Conservation (phyloP, 2,797 vertebrate genomes). For the Brachymystax lenok region DNA sequence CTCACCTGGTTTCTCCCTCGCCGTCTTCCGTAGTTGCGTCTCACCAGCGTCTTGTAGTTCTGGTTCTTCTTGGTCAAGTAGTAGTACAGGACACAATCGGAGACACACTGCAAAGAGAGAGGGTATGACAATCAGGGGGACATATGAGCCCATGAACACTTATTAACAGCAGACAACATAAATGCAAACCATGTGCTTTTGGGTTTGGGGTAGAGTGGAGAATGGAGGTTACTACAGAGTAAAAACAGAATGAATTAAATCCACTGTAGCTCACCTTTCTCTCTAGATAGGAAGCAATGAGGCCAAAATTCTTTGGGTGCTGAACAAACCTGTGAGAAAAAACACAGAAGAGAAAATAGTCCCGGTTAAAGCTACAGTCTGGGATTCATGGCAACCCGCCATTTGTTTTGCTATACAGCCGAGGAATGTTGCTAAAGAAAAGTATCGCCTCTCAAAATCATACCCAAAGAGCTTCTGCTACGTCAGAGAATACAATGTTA, state of each 20-base stretch:
- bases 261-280: conserved; percentile 85
- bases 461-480: background rate
- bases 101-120: conserved; percentile 82
- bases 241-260: background rate
- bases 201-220: background rate
- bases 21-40: conserved; percentile 93
- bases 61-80: conserved; percentile 99
- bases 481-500: background rate
- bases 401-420: too few relatives aligned
- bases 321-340: conserved; percentile 88
- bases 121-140: background rate
- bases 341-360: conserved; percentile 22
- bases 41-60: conserved; percentile 95
- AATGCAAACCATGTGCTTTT: conserved; percentile 9
- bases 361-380: background rate
- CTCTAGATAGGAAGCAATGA: conserved; percentile 97
- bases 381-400: background rate
- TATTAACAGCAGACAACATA: background rate
- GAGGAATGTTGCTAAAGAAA: too few relatives aligned
- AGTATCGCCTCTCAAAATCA: too few relatives aligned
- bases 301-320: conserved; percentile 97
- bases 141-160: background rate
- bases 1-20: conserved; percentile 94
- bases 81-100: conserved; percentile 97
- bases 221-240: background rate